A percentile compares a stretch with the other conserved stretches of the same genome.
These are phyloP conservation scores for Microtus richardsoni DNA, from an alignment of 2,113 vertebrate species.

Conservation along the genomic window DNA sequence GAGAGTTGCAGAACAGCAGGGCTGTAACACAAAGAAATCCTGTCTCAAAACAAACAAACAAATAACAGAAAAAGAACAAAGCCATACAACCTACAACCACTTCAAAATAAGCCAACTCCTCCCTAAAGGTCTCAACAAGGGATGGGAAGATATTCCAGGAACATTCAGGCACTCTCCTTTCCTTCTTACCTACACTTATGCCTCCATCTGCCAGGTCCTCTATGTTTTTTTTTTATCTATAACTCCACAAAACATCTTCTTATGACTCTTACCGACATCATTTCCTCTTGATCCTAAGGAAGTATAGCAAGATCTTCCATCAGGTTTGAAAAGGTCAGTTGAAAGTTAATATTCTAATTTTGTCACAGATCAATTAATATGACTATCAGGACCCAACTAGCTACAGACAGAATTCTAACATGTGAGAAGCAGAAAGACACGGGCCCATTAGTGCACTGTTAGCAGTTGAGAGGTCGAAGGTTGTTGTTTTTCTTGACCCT, in stretches of 20 bases:
- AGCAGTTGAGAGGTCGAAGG: not conserved
- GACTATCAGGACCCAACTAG: not conserved
- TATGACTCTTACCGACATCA: not conserved
- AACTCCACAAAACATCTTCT: not conserved
- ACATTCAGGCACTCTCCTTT: not conserved
- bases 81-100: not conserved
- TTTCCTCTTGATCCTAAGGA: not conserved
- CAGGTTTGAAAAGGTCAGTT: not conserved
- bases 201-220: not conserved
- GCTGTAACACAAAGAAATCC: not conserved
- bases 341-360: slow-evolving; percentile 12
- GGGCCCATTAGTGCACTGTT: not conserved
- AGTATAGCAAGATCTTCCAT: not conserved
- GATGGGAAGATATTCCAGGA: not conserved
- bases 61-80: not conserved
- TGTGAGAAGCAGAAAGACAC: slow-evolving; percentile 32
- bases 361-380: not conserved
- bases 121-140: not conserved
- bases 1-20: not conserved
- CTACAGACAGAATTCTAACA: not conserved
- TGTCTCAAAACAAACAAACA: not conserved
- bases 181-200: not conserved
- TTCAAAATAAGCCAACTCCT: not conserved
- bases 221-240: not conserved
- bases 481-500: not conserved